phyloP scores from a whole-genome alignment of 2,888 invertebrate genomes.

The Nasonovia ribisnigri region DNA sequence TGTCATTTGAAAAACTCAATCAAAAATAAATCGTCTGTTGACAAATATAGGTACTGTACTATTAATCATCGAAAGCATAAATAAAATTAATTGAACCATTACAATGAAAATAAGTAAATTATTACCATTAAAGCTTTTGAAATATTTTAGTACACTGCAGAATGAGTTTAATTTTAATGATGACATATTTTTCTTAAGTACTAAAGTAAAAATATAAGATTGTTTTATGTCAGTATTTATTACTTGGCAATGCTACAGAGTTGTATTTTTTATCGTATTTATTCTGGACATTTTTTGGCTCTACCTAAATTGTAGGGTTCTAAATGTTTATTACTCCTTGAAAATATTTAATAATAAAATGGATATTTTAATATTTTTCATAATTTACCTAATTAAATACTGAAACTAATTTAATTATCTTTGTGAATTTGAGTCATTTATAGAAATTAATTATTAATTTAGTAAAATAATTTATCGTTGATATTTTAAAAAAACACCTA shows the following conservation, averaged over 20 bases:
- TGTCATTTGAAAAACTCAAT: neutral
- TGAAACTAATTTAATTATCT: neutral
- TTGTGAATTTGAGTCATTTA: neutral
- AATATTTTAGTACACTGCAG: neutral
- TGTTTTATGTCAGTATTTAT: slow-evolving; percentile 48
- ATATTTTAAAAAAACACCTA: neutral
- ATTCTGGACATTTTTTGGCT: slow-evolving; percentile 41
- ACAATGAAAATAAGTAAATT: slow-evolving; percentile 7
- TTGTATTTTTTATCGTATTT: slow-evolving; percentile 28
- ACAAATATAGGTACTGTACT: neutral
- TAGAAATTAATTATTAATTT: neutral
- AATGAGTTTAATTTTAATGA: slow-evolving; percentile 31
- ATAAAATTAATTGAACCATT: slow-evolving; percentile 20
- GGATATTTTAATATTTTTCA: slow-evolving; percentile 18
- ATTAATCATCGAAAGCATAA: neutral
- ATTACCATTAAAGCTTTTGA: neutral
- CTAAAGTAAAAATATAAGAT: slow-evolving; percentile 26
- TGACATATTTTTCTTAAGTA: slow-evolving; percentile 42
- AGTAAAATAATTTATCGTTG: neutral
- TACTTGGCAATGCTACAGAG: slow-evolving; percentile 38
- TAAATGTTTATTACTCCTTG: slow-evolving; percentile 6
- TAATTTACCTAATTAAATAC: neutral
- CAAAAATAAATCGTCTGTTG: neutral
- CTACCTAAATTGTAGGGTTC: neutral
- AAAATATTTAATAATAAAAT: slow-evolving; percentile 13